A percentile compares a stretch with the other conserved stretches of the same genome.
These are phyloP conservation scores for Ferrisia virgata DNA, from an alignment of 2,888 invertebrate genomes.

Conservation along the genomic window DNA sequence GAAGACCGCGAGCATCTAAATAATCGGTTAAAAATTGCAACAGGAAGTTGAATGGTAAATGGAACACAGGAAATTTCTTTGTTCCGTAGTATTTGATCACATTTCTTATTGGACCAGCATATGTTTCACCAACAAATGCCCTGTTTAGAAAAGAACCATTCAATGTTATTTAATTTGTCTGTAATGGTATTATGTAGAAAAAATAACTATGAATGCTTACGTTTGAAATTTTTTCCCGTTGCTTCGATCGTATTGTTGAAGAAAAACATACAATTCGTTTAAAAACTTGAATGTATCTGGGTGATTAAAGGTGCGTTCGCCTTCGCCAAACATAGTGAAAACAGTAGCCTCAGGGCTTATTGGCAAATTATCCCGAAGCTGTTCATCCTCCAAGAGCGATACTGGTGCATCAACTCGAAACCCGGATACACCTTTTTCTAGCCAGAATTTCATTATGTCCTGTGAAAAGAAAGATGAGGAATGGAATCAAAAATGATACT, in stretches of 20 bases:
- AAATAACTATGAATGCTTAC: no score
- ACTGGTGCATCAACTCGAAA: constrained; percentile 44
- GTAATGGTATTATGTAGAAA: no score
- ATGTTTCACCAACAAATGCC: not conserved
- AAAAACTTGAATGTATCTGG: not conserved
- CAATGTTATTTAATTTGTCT: no score
- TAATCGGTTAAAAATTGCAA: not conserved
- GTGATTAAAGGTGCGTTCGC: not conserved
- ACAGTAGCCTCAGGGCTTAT: constrained; percentile 50
- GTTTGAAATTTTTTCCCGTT: not conserved
- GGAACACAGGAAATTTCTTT: not conserved
- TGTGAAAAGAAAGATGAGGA: not conserved
- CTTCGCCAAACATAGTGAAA: not conserved
- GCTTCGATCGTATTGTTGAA: not conserved
- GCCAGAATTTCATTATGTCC: constrained; percentile 43
- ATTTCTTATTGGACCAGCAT: not conserved
- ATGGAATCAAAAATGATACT: not conserved
- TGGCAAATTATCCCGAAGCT: constrained; percentile 58
- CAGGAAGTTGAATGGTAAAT: not conserved
- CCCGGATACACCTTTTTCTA: constrained; percentile 44
- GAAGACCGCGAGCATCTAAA: not conserved
- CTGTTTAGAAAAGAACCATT: not conserved
- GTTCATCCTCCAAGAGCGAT: constrained; percentile 32
- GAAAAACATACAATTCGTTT: not conserved
- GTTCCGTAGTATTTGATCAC: not conserved